Conservation (phyloP, 2,888 invertebrate species). For the Vandiemenella viatica region DNA sequence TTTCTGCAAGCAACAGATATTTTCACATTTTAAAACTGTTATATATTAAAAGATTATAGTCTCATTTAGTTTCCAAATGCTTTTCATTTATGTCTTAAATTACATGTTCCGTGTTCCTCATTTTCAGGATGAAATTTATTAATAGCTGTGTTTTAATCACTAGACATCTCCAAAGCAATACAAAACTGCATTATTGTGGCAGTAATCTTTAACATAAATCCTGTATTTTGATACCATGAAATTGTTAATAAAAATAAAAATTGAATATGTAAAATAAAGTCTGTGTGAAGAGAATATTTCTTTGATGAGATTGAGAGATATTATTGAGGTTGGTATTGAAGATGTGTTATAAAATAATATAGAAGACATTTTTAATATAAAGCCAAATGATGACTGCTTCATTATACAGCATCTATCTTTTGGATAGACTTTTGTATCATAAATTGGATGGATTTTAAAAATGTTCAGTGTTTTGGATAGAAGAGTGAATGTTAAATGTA, state of each 20-base stretch:
- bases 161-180: constrained; percentile 16
- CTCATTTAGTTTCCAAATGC: no score
- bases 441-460: constrained; percentile 3
- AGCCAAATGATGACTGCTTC: constrained; percentile 13
- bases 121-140: constrained; percentile 8
- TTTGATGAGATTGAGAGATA: constrained; percentile 11
- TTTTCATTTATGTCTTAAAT: no score
- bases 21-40: no score
- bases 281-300: constrained; percentile 12
- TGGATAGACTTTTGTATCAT: constrained; percentile 11
- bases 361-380: constrained; percentile 10
- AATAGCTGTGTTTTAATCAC: constrained; percentile 14
- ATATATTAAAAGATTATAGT: no score
- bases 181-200: constrained; percentile 11
- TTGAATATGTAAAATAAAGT: constrained; percentile 11
- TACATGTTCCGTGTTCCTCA: no score
- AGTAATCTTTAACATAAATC: constrained; percentile 17
- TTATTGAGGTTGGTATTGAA: constrained; percentile 15
- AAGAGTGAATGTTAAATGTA: constrained; percentile 3
- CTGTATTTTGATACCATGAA: constrained; percentile 19
- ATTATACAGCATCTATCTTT: constrained; percentile 7
- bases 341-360: constrained; percentile 13
- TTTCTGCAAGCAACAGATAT: no score
- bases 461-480: constrained; percentile 2
- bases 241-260: constrained; percentile 14